phyloP scores from a whole-genome alignment of 2,888 invertebrate genomes.

The Drosophila multiciliata region DNA sequence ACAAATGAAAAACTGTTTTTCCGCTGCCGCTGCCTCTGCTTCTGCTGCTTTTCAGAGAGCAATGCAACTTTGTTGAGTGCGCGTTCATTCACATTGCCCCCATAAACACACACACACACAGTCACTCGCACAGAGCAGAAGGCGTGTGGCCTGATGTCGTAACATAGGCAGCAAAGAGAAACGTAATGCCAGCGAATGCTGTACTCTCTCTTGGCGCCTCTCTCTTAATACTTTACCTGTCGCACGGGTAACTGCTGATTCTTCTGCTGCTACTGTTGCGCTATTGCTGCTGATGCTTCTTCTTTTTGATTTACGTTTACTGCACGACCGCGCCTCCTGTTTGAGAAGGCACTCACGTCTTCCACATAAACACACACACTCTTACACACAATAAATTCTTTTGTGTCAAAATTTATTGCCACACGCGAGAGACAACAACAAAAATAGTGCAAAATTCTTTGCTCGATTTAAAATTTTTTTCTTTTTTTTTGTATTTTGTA shows the following conservation, averaged over 20 bases:
- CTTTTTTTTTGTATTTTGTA: conserved; percentile 31
- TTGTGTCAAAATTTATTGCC: conserved; percentile 74
- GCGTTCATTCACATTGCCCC: conserved; percentile 74
- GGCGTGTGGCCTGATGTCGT: conserved; percentile 73
- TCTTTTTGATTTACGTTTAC: conserved; percentile 34
- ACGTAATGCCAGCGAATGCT: conserved; percentile 5
- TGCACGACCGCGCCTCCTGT: conserved; percentile 67
- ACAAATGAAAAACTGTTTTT: conserved; percentile 65
- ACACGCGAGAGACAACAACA: conserved; percentile 70
- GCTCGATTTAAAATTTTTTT: conserved; percentile 37
- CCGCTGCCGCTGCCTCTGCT: conserved; percentile 22
- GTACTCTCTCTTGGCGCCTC: conserved; percentile 46
- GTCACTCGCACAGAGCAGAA: conserved; percentile 19
- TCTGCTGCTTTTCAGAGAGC: conserved; percentile 38
- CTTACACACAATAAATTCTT: conserved; percentile 55
- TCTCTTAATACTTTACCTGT: conserved; percentile 66
- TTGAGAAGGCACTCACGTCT: conserved; percentile 40
- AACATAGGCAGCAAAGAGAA: conserved; percentile 52
- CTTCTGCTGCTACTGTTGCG: conserved; percentile 33
- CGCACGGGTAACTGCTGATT: conserved; percentile 47
- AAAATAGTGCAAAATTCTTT: conserved; percentile 57
- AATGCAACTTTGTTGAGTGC: conserved; percentile 65
- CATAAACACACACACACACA: conserved; percentile 35
- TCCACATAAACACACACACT: conserved; percentile 14
- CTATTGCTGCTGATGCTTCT: conserved; percentile 12